phyloP scores from a whole-genome alignment of 2,113 vertebrate species.

The Philantomba maxwellii region DNA sequence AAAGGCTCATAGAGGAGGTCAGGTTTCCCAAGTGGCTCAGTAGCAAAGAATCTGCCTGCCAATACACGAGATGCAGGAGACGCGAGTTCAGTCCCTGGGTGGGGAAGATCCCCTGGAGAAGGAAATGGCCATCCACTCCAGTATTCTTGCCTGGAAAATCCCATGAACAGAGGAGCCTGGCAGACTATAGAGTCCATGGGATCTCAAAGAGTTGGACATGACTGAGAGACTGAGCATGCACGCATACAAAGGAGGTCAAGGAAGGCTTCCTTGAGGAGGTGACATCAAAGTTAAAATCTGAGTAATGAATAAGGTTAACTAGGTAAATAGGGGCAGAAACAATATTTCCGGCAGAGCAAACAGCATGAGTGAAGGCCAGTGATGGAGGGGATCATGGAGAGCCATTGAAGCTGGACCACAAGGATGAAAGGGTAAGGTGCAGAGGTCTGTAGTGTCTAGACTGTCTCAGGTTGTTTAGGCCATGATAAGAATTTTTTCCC shows the following conservation, averaged over 20 bases:
- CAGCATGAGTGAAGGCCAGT: not conserved
- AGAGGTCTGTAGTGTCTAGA: not conserved
- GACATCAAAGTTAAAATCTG: not conserved
- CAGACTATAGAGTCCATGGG: not conserved
- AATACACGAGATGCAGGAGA: not conserved
- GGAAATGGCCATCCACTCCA: not conserved
- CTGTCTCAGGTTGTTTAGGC: not conserved
- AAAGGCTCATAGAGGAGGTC: not conserved
- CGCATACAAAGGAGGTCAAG: not conserved
- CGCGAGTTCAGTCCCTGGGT: not conserved
- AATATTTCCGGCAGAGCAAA: not conserved
- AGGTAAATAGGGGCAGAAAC: not conserved
- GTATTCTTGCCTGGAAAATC: not conserved
- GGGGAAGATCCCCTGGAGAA: not conserved
- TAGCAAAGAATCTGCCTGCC: not conserved
- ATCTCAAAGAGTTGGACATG: not conserved
- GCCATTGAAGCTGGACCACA: not conserved
- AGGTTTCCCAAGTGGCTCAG: not conserved
- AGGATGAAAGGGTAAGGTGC: not conserved
- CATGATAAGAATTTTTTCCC: not conserved
- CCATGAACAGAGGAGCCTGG: not conserved
- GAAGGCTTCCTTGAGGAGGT: not conserved
- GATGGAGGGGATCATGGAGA: not conserved
- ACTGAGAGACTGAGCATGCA: fast-evolving
- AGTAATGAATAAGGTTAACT: not conserved